Conservation (phyloP, 1,140 invertebrate genomes). For the Caenorhabditis latens region DNA sequence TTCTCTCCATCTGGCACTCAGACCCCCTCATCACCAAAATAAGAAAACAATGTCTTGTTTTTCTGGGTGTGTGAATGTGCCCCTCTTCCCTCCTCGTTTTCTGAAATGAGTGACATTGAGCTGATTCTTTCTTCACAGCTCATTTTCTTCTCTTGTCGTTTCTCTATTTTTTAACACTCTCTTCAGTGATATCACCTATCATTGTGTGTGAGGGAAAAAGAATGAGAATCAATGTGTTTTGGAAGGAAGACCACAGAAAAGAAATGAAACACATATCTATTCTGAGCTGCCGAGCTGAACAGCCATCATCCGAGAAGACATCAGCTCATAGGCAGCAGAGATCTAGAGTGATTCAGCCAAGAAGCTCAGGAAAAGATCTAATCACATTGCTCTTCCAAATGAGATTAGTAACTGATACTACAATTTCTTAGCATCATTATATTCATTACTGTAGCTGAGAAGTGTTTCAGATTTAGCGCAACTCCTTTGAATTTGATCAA, state of each 20-base stretch:
- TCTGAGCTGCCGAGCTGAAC: conserved; percentile 24
- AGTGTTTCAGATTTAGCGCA: too few species aligned
- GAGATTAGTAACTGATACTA: too few species aligned
- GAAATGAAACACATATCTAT: conserved; percentile 2
- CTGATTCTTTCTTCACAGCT: neutral
- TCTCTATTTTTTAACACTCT: conserved; percentile 1
- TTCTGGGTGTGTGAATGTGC: neutral
- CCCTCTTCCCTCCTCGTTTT: conserved; percentile 16
- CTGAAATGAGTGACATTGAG: conserved; percentile 33
- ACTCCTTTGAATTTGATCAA: too few species aligned
- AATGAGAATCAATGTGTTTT: conserved; percentile 32
- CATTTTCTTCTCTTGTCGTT: conserved; percentile 26
- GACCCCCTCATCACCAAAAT: conserved; percentile 3
- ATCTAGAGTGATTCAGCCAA: too few species aligned
- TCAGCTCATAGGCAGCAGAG: neutral
- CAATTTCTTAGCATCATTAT: too few species aligned
- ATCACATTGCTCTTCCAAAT: too few species aligned
- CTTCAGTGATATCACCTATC: conserved; percentile 40
- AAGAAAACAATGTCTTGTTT: conserved; percentile 40
- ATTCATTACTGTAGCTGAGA: too few species aligned
- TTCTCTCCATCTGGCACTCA: conserved; percentile 21
- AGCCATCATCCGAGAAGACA: neutral
- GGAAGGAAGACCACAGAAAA: neutral
- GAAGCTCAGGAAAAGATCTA: too few species aligned
- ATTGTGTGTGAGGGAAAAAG: neutral